Base-by-base conservation (phyloP, 2,888 invertebrate species). In the Graphium colonna region DNA sequence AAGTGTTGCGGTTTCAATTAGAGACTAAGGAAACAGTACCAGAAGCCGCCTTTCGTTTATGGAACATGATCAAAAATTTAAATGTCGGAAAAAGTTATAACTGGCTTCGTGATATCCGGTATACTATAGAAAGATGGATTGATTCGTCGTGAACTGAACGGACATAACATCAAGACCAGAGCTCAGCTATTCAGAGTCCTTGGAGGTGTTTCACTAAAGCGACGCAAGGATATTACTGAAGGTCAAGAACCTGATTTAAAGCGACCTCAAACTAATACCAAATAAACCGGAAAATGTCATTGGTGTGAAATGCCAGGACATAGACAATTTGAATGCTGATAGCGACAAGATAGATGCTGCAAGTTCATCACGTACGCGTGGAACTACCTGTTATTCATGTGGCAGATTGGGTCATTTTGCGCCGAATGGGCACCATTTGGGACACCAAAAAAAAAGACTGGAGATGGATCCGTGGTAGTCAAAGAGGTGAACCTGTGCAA, bases 181-280 rank as follows among this genome's bases (percentile, higher is more conserved):
- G 38, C 59, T 17, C 64, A 62, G 56, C 68, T 43, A 16, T 69
- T 58, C 28, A 41, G 65, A 16, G 51, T 53, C 4, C 41, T 62
- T 7, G 56, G 43, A 2, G 61, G 61, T 4, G 42, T 63, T 10
- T 56, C 59, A 0, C 16, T 59, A 10, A 62, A 63, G 33, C 44
- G 62, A 7, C 45, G 52, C 0, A n/a, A n/a, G n/a, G n/a, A n/a
- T 63, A 60, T 17, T n/a, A n/a, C n/a, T n/a, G n/a, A n/a, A n/a
- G n/a, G n/a, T n/a, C n/a, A n/a, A n/a, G n/a, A n/a, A n/a, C n/a
- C n/a, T n/a, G n/a, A n/a, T n/a, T n/a, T n/a, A n/a, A n/a, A n/a
- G n/a, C n/a, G n/a, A n/a, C n/a, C n/a, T n/a, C n/a, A n/a, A n/a
- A n/a, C n/a, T n/a, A n/a, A n/a, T n/a, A n/a, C n/a, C n/a, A n/a